phyloP scores from a whole-genome alignment of 2,113 vertebrate genomes.

The Lichenostomus cassidix region DNA sequence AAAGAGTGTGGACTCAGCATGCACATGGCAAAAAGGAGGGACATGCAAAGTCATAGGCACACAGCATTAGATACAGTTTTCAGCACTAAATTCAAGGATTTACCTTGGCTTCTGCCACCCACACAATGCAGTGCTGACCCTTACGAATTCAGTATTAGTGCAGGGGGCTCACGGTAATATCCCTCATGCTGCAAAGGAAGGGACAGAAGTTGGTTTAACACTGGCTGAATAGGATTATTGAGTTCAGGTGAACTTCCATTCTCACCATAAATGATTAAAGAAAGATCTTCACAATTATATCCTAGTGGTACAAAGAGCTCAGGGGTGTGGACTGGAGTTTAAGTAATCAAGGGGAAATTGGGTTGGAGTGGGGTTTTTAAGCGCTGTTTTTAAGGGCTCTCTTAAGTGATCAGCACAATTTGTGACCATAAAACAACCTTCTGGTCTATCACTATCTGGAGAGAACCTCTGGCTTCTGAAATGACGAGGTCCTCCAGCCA shows the following conservation, averaged over 20 bases:
- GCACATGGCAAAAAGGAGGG: not conserved
- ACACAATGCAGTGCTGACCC: rapidly evolving
- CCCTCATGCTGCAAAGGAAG: not conserved
- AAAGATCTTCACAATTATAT: not conserved
- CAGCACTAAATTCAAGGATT: rapidly evolving
- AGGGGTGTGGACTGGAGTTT: rapidly evolving
- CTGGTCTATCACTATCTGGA: not conserved
- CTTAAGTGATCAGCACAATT: not conserved
- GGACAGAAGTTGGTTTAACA: not conserved
- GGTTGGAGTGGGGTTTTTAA: not conserved
- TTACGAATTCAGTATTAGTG: not conserved
- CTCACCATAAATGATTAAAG: not conserved
- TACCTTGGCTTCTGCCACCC: not conserved
- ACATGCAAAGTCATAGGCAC: not conserved
- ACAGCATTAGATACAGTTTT: not conserved
- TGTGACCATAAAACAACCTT: not conserved
- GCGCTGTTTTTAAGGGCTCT: too few relatives aligned
- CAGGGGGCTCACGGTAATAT: not conserved
- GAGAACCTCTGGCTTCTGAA: not conserved
- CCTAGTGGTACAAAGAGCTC: not conserved
- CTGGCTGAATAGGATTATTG: not conserved
- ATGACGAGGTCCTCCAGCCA: rapidly evolving
- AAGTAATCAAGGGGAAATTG: rapidly evolving
- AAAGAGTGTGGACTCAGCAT: not conserved
- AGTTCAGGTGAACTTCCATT: not conserved